Percentiles rank a stretch among this genome's conserved stretches.
phyloP scores from a whole-genome alignment of 2,888 invertebrate species.

The Nasonovia ribisnigri region DNA sequence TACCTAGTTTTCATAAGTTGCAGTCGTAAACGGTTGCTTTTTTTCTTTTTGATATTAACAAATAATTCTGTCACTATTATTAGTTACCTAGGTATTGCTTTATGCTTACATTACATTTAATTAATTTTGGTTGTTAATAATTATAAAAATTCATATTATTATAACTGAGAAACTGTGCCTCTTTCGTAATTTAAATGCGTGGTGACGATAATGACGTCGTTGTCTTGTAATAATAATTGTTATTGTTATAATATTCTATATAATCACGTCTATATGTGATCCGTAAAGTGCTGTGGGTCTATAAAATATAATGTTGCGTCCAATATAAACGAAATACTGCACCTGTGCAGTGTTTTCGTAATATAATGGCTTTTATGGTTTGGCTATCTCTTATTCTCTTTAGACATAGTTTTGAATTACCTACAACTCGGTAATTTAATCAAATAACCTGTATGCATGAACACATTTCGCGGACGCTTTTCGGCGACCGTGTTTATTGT shows the following conservation, averaged over 20 bases:
- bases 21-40: not conserved
- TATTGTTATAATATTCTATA: not conserved
- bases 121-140: not conserved
- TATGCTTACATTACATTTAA: not conserved
- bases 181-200: not conserved
- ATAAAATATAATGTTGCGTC: not conserved
- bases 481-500: not conserved
- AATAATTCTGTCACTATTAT: not conserved
- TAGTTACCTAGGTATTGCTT: not conserved
- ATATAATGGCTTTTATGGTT: constrained; percentile 3
- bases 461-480: not conserved
- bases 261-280: not conserved
- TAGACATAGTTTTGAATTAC: not conserved
- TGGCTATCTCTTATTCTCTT: no score
- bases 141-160: not conserved
- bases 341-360: not conserved
- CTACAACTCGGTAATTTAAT: not conserved
- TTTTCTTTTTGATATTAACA: not conserved
- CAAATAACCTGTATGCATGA: not conserved
- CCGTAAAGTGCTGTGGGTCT: not conserved
- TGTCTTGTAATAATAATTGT: not conserved
- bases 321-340: not conserved
- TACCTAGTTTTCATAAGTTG: not conserved
- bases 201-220: not conserved
- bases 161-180: not conserved